Evolutionary conservation across 2,888 invertebrate genomes (phyloP).

Genomic region (Epirrhoe alternata): DNA sequence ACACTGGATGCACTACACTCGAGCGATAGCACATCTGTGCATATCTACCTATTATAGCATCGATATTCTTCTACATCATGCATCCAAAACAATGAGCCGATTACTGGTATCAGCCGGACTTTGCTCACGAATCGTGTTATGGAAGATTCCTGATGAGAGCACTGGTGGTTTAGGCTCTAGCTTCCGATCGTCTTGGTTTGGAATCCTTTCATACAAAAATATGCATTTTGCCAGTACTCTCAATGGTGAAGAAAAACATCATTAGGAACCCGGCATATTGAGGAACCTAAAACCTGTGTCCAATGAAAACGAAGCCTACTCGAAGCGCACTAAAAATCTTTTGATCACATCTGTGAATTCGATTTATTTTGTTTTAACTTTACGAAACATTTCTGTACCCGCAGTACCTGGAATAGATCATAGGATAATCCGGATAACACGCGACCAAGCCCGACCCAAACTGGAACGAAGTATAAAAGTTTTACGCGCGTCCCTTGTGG

Average conservation of each 20-base stretch:
- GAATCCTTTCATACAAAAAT: too few species aligned
- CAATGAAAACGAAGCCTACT: too few species aligned
- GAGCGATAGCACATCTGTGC: background rate
- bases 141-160: too few species aligned
- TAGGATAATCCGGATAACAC: background rate
- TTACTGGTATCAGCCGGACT: background rate
- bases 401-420: background rate
- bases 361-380: background rate
- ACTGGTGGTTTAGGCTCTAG: too few species aligned
- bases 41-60: background rate
- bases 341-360: too few species aligned
- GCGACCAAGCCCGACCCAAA: background rate
- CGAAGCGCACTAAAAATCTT: too few species aligned
- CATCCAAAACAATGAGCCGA: background rate
- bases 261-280: too few species aligned
- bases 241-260: too few species aligned
- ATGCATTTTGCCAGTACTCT: too few species aligned
- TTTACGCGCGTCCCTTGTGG: background rate
- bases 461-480: background rate
- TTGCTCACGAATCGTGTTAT: background rate
- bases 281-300: too few species aligned
- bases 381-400: background rate
- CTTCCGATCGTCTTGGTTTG: too few species aligned
- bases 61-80: background rate
- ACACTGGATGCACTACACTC: slow-evolving; percentile 17